A percentile compares a stretch with the other conserved stretches of the same genome.
phyloP scores from a whole-genome alignment of 1,140 invertebrate species.

The Zaprionus tsacasi region DNA sequence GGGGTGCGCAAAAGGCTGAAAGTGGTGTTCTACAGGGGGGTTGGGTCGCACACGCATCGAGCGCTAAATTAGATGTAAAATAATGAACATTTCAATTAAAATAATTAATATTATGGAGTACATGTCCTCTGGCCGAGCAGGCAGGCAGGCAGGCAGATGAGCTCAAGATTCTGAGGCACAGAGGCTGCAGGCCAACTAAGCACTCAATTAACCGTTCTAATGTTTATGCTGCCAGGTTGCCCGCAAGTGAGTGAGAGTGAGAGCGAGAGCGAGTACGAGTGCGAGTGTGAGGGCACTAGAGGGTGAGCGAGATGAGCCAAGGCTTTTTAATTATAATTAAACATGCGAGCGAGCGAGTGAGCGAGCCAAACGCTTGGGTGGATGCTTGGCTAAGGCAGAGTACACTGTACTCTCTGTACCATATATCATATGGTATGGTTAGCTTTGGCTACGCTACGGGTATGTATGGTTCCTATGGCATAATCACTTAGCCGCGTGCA shows the following conservation, averaged over 20 bases:
- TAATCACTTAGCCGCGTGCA: constrained; percentile 82
- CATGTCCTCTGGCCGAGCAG: constrained; percentile 24
- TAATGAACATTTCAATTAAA: constrained; percentile 84
- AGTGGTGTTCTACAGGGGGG: constrained; percentile 2
- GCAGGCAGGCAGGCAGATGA: constrained; percentile 44
- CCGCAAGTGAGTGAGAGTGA: neutral
- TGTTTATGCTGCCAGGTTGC: constrained; percentile 68
- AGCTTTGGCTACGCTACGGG: neutral
- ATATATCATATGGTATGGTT: neutral
- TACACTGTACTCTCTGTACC: neutral
- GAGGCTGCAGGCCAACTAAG: constrained; percentile 59
- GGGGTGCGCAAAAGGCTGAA: neutral
- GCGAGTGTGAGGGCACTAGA: constrained; percentile 15
- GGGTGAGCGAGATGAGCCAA: constrained; percentile 46
- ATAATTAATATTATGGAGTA: constrained; percentile 81
- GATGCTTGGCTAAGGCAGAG: constrained; percentile 15
- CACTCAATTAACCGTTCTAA: constrained; percentile 84
- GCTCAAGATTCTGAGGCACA: constrained; percentile 34
- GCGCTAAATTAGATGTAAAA: constrained; percentile 81
- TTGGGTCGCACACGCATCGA: constrained; percentile 55
- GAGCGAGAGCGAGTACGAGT: constrained; percentile 1
- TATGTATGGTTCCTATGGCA: constrained; percentile 45
- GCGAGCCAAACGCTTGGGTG: constrained; percentile 18
- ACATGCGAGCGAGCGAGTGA: constrained; percentile 70
- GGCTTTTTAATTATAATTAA: constrained; percentile 84